phyloP scores from a whole-genome alignment of 2,888 invertebrate species.

The Prenolepis imparis region DNA sequence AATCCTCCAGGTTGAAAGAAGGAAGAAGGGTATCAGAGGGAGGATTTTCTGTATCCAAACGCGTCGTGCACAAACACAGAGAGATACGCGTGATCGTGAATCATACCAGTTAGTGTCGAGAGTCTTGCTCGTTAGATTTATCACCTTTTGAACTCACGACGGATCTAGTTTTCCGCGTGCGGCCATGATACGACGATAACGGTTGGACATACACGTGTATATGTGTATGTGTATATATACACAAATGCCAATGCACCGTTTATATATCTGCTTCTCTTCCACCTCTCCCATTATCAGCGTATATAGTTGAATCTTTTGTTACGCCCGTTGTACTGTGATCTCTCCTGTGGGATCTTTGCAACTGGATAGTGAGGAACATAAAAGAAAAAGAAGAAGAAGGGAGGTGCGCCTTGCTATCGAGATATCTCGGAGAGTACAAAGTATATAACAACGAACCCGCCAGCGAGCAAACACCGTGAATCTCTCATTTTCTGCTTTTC shows the following conservation, averaged over 20 bases:
- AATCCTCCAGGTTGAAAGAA: conserved; percentile 33
- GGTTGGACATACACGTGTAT: conserved; percentile 49
- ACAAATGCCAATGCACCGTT: conserved; percentile 57
- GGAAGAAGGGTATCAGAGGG: conserved; percentile 44
- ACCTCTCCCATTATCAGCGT: conserved; percentile 55
- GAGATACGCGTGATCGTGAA: conserved; percentile 79
- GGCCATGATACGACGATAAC: conserved; percentile 70
- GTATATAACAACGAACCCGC: conserved; percentile 75
- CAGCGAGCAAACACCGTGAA: conserved; percentile 72
- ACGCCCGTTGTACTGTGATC: conserved; percentile 82
- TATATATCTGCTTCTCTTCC: conserved; percentile 56
- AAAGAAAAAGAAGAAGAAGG: conserved; percentile 54
- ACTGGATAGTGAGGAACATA: conserved; percentile 67
- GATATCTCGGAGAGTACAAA: conserved; percentile 78
- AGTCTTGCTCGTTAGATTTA: conserved; percentile 82
- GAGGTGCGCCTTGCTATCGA: conserved; percentile 76
- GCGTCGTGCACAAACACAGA: conserved; percentile 60
- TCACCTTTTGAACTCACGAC: conserved; percentile 77
- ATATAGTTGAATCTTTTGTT: conserved; percentile 81
- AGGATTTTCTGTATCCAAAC: conserved; percentile 60
- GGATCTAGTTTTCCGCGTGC: conserved; percentile 80
- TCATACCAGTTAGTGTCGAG: conserved; percentile 77
- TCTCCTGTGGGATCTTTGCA: conserved; percentile 79
- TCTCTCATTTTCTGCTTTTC: conserved; percentile 62
- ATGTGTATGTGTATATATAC: conserved; percentile 16